These are phyloP conservation scores for Hirtodrosophila histrioides DNA, from an alignment of 2,888 invertebrate species.

Conservation along the genomic window DNA sequence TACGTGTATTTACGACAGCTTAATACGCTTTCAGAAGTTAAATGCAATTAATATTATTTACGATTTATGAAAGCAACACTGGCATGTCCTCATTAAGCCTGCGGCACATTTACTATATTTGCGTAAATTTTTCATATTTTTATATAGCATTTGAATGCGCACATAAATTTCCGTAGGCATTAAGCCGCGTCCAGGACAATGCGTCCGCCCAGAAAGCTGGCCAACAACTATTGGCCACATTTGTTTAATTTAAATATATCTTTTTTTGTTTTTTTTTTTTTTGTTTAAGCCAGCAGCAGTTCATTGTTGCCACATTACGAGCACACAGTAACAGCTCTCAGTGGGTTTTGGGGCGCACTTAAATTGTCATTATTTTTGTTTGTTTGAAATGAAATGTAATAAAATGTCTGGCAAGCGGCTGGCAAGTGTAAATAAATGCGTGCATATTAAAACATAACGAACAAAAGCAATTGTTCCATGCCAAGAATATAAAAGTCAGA, in stretches of 20 bases:
- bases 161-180: conserved; percentile 43
- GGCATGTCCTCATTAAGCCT: conserved; percentile 29
- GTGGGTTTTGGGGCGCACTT: conserved; percentile 48
- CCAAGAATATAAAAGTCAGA: neutral
- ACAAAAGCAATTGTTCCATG: conserved; percentile 48
- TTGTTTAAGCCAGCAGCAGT: conserved; percentile 59
- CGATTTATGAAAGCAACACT: conserved; percentile 31
- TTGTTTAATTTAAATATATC: conserved; percentile 3
- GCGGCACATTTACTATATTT: conserved; percentile 17
- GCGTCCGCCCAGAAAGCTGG: conserved; percentile 11
- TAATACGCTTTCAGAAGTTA: conserved; percentile 55
- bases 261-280: no score
- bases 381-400: conserved; percentile 61
- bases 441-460: conserved; percentile 54
- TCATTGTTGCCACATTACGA: conserved; percentile 64
- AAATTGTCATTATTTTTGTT: conserved; percentile 67
- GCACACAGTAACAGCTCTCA: conserved; percentile 35
- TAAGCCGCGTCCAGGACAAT: conserved; percentile 36
- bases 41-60: conserved; percentile 66
- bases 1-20: conserved; percentile 27
- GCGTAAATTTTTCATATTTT: conserved; percentile 38
- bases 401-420: conserved; percentile 42
- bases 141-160: conserved; percentile 38
- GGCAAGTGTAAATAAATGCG: conserved; percentile 33
- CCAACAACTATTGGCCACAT: conserved; percentile 52